phyloP scores from a whole-genome alignment of 2,113 vertebrate genomes.

The Pangasianodon hypophthalmus region DNA sequence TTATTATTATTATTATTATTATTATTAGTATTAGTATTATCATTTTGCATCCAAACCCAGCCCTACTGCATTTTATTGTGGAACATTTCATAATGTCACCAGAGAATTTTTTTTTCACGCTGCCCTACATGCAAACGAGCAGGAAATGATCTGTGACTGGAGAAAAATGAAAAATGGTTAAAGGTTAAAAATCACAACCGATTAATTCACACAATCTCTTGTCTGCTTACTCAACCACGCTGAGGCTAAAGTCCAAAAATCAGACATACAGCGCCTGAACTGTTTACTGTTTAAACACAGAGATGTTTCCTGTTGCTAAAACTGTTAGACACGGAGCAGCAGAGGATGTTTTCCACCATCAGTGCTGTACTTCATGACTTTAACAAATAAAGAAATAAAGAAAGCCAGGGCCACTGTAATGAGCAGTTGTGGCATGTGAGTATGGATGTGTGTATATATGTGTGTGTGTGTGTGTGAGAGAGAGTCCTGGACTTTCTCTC shows the following conservation, averaged over 20 bases:
- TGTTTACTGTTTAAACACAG: conserved; percentile 13
- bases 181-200: background rate
- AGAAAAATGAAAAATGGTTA: background rate
- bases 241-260: too few relatives aligned
- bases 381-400: conserved; percentile 30
- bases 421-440: conserved; percentile 20
- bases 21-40: too few relatives aligned
- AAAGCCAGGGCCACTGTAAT: conserved; percentile 55
- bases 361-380: conserved; percentile 51
- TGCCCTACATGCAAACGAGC: background rate
- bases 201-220: background rate
- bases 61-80: too few relatives aligned
- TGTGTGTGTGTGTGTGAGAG: conserved; percentile 1
- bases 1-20: too few relatives aligned
- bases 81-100: background rate
- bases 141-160: background rate
- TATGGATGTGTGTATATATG: conserved; percentile 1
- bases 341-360: conserved; percentile 44
- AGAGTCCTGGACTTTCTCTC: conserved; percentile 50
- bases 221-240: too few relatives aligned
- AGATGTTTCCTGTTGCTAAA: conserved; percentile 36
- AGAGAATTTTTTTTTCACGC: background rate
- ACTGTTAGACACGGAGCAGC: conserved; percentile 37
- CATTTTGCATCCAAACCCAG: background rate
- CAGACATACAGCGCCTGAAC: background rate